phyloP scores from a whole-genome alignment of 1,140 invertebrate genomes.

The Atta colombica region DNA sequence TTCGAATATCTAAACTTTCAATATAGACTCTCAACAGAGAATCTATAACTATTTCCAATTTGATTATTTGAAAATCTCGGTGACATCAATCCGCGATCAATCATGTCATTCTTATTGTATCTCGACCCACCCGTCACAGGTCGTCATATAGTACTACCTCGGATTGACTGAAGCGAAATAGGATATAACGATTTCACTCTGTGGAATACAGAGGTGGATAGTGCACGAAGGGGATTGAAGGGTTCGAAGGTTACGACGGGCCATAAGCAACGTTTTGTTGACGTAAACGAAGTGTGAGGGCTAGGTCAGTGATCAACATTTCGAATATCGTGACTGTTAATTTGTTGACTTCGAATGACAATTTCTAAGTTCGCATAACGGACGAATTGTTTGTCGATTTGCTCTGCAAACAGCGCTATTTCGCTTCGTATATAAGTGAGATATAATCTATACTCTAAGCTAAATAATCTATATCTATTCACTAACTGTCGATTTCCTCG shows the following conservation, averaged over 20 bases:
- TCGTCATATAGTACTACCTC: neutral
- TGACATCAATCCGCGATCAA: slow-evolving; percentile 20
- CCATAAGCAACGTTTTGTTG: neutral
- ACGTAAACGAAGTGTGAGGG: slow-evolving; percentile 23
- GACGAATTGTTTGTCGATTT: neutral
- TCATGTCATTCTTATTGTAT: neutral
- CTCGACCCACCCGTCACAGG: neutral
- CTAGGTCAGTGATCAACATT: slow-evolving; percentile 46
- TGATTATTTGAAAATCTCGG: neutral
- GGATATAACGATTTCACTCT: slow-evolving; percentile 18
- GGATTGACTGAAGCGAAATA: slow-evolving; percentile 42
- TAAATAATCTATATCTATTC: neutral
- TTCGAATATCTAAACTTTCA: neutral
- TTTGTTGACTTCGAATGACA: slow-evolving; percentile 1
- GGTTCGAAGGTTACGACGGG: slow-evolving; percentile 19
- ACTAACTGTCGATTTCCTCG: neutral
- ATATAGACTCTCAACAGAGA: neutral
- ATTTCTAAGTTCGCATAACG: neutral
- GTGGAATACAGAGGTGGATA: neutral
- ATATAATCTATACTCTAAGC: neutral
- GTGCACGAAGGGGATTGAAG: slow-evolving; percentile 13
- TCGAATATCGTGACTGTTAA: slow-evolving; percentile 8
- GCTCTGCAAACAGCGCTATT: neutral
- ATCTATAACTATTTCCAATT: neutral
- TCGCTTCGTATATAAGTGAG: neutral